Conservation (phyloP, 2,888 invertebrate species). For the Diaperis boleti region DNA sequence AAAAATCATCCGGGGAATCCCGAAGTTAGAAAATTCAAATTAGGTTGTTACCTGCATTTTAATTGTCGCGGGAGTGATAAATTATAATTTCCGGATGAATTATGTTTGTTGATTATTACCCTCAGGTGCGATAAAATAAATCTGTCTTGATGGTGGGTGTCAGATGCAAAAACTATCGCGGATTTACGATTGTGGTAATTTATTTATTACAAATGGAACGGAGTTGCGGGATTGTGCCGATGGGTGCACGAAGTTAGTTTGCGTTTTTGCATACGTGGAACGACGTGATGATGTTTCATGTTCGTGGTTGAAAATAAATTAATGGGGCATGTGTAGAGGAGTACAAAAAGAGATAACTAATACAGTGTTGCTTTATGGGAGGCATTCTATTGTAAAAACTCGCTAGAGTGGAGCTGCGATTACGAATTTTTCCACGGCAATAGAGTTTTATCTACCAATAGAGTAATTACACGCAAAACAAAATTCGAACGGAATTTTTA, state of each 20-base stretch:
- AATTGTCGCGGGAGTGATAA: conserved; percentile 15
- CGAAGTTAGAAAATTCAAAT: conserved; percentile 20
- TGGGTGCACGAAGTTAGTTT: no score
- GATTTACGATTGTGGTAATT: conserved; percentile 6
- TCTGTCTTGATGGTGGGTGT: conserved; percentile 15
- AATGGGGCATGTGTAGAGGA: neutral
- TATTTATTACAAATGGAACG: neutral
- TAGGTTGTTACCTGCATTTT: conserved; percentile 28
- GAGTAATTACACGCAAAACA: neutral
- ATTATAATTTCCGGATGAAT: conserved; percentile 23
- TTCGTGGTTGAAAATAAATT: neutral
- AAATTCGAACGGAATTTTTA: no score
- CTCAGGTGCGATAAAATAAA: conserved; percentile 18
- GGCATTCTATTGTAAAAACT: neutral
- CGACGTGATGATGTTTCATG: neutral
- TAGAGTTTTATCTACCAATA: neutral
- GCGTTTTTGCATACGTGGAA: neutral
- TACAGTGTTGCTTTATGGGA: neutral
- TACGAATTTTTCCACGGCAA: neutral
- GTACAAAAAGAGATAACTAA: neutral
- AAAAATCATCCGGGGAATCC: conserved; percentile 17
- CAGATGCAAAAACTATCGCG: conserved; percentile 4
- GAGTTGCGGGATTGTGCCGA: no score
- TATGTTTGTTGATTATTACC: conserved; percentile 26
- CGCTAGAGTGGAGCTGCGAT: neutral